Conservation (phyloP, 2,113 vertebrate species). For the Paedocypris sp. region DNA sequence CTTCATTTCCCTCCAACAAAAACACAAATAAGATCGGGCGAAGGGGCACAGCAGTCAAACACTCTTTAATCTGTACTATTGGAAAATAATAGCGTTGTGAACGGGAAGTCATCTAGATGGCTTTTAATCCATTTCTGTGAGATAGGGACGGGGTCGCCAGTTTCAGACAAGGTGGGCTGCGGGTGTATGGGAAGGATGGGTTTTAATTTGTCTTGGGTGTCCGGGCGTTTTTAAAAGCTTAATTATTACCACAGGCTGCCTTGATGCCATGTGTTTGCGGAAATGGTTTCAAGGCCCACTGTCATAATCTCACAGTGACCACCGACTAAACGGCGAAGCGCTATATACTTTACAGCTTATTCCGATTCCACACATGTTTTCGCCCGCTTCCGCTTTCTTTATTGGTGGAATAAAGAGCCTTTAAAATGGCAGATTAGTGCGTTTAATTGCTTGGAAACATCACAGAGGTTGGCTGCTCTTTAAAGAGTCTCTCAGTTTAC, state of each 20-base stretch:
- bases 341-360: conserved; percentile 53
- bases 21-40: conserved; percentile 49
- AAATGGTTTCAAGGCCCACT: conserved; percentile 56
- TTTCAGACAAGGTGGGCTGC: conserved; percentile 43
- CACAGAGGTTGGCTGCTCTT: not conserved
- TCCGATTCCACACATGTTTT: conserved; percentile 43
- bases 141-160: conserved; percentile 45
- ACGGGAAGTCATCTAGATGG: conserved; percentile 60
- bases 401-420: conserved; percentile 48
- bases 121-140: conserved; percentile 67
- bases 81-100: conserved; percentile 58
- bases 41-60: conserved; percentile 58
- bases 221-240: conserved; percentile 54
- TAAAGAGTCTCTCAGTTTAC: not conserved
- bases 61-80: conserved; percentile 59
- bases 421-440: conserved; percentile 19
- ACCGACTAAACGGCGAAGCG: conserved; percentile 60
- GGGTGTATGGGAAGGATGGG: conserved; percentile 45
- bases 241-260: conserved; percentile 56
- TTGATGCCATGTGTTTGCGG: conserved; percentile 65
- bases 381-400: conserved; percentile 57
- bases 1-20: conserved; percentile 50
- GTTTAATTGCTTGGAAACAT: not conserved
- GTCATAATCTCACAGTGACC: conserved; percentile 59
- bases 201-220: conserved; percentile 64